Evolutionary conservation across 1,140 invertebrate species (phyloP).

Genomic region (Telenomus remus): DNA sequence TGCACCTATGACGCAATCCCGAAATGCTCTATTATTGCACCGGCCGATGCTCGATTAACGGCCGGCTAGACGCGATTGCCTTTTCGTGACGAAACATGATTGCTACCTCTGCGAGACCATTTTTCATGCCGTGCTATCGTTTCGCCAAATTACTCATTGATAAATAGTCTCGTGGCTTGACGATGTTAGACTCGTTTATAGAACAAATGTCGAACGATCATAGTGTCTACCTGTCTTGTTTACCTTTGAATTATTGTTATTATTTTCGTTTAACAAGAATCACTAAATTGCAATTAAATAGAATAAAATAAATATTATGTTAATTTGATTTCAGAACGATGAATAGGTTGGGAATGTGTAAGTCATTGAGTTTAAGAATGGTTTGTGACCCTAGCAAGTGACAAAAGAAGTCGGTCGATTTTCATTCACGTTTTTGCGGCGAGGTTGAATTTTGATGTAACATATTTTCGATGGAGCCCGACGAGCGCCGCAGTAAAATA

Average conservation of each 20-base stretch:
- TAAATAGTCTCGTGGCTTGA: conserved; percentile 53
- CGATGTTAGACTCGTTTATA: conserved; percentile 45
- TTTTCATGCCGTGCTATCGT: conserved; percentile 41
- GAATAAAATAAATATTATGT: too few species aligned
- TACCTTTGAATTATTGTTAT: too few species aligned
- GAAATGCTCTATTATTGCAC: conserved; percentile 42
- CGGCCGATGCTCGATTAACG: conserved; percentile 42
- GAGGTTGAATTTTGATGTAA: conserved; percentile 13
- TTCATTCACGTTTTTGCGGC: conserved; percentile 10
- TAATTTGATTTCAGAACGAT: too few species aligned
- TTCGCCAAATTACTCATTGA: conserved; percentile 56
- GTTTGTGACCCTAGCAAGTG: conserved; percentile 3
- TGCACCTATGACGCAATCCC: conserved; percentile 45
- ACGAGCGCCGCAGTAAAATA: conserved; percentile 31
- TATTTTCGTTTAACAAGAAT: background rate
- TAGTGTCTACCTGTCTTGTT: background rate
- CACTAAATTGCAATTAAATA: too few species aligned
- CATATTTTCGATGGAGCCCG: conserved; percentile 15
- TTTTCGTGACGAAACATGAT: conserved; percentile 58
- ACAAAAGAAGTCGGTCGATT: conserved; percentile 34
- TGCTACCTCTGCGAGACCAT: conserved; percentile 43
- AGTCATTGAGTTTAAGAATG: too few species aligned
- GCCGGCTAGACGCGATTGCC: conserved; percentile 38
- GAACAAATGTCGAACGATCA: conserved; percentile 5
- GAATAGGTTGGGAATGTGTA: too few species aligned